A percentile compares a stretch with the other conserved stretches of the same genome.
Conservation (phyloP, 2,113 vertebrate species). For the Peromyscus maniculatus region DNA sequence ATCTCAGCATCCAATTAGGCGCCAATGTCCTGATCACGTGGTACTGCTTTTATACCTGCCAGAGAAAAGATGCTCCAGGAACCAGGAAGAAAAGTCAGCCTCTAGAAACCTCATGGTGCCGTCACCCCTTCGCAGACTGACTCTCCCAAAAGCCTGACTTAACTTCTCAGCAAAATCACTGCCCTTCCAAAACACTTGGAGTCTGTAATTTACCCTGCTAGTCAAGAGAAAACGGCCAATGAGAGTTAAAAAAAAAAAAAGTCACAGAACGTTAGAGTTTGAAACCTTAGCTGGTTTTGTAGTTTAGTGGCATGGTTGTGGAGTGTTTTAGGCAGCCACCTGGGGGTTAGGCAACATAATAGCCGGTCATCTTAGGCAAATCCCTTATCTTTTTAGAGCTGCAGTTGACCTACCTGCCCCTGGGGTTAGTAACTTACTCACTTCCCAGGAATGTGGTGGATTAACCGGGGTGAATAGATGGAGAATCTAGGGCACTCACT, state of each 20-base stretch:
- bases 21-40: background rate
- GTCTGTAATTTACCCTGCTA: background rate
- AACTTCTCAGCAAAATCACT: constrained; percentile 7
- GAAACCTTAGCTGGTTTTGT: background rate
- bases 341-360: background rate
- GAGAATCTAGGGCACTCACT: background rate
- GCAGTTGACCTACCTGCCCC: background rate
- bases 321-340: background rate
- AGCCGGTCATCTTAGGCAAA: background rate
- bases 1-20: background rate
- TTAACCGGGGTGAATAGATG: background rate
- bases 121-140: background rate
- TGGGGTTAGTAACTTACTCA: background rate
- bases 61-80: background rate
- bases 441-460: background rate
- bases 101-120: background rate
- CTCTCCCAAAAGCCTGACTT: constrained; percentile 3
- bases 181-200: constrained; percentile 13
- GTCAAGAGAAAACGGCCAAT: background rate
- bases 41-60: constrained; percentile 19
- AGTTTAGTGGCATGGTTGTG: background rate
- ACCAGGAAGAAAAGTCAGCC: background rate
- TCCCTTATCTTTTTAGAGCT: background rate
- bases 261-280: background rate
- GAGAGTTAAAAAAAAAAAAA: background rate